Evolutionary conservation across 2,797 vertebrate species (phyloP), one percentile per base, ranked within the genome.

Genomic region (Lutjanus argentimaculatus): DNA sequence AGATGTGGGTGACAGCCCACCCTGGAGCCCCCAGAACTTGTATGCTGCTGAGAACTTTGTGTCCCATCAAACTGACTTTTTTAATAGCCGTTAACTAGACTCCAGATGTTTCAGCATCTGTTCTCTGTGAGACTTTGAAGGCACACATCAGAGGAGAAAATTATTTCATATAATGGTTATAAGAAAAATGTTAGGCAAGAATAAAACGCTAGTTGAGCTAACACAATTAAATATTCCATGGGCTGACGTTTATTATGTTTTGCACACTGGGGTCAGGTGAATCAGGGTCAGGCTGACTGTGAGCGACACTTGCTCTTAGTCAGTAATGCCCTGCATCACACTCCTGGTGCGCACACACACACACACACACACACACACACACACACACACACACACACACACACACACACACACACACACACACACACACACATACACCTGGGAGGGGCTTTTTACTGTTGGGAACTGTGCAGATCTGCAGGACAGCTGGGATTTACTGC

Each of bases 61-160:
- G 85, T 94, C 89, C 93, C 91, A 93, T 93, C 94, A 93, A 91
- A 91, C 91, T 89, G 87, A 92, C 85, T 92, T 91, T 92, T 92
- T 93, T 89, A 93, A 95, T 94, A 93, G 93, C 92, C 78, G 89
- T 88, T 93, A 93, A 95, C 90, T 91, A 93, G 86, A 82, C 90
- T 93, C 94, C 94, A 94, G 94, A 95, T 94, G 94, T 95, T 94
- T 89, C 81, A 89, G 91, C 94, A 94, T 94, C 92, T 95, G 94
- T 91, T 94, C 89, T 89, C 84, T 88, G 88, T 67, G 90, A 85
- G 89, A 93, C 94, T 95, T 95, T 94, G 91, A 95, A 94, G 92
- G 92, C 92, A 84, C 68, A 94, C 89, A 91, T 95, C 93, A 93
- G 93, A 95, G 91, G 85, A 83, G 88, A 89, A 88, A 93, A 93